A percentile compares a stretch with the other conserved stretches of the same genome.
Conservation (phyloP, 2,797 vertebrate species). For the Phalanger gymnotis region DNA sequence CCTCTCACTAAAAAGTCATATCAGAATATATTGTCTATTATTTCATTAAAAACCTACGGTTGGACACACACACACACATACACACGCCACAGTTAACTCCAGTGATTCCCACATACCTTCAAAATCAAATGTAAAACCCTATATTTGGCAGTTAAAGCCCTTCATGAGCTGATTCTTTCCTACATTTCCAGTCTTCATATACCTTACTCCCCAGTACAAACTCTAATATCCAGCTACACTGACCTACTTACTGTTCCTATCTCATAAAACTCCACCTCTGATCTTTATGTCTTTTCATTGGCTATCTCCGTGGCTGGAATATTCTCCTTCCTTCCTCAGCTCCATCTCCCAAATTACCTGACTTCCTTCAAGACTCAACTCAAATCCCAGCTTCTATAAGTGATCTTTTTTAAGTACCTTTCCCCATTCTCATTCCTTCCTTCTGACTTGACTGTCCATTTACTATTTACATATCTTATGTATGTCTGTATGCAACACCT, state of each 20-base stretch:
- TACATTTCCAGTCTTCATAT: neutral
- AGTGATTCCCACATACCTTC: neutral
- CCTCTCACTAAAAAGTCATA: too few species aligned
- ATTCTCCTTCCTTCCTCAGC: neutral
- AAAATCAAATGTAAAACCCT: neutral
- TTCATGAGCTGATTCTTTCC: neutral
- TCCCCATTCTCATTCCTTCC: neutral
- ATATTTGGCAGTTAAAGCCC: neutral
- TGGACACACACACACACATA: neutral
- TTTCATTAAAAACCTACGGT: too few species aligned
- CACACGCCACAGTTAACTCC: neutral
- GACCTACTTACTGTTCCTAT: neutral
- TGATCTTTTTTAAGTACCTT: neutral
- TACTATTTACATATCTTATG: neutral
- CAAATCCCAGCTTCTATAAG: neutral
- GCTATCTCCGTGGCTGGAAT: neutral
- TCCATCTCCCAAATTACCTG: neutral
- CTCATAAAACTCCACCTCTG: neutral
- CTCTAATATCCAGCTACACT: neutral
- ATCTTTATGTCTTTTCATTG: neutral
- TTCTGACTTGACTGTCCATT: neutral
- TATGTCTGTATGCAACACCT: neutral
- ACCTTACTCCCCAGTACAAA: neutral
- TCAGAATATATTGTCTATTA: too few species aligned
- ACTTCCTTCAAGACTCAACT: neutral